Conservation (phyloP, 1,140 invertebrate species). For the Marisa cornuarietis region DNA sequence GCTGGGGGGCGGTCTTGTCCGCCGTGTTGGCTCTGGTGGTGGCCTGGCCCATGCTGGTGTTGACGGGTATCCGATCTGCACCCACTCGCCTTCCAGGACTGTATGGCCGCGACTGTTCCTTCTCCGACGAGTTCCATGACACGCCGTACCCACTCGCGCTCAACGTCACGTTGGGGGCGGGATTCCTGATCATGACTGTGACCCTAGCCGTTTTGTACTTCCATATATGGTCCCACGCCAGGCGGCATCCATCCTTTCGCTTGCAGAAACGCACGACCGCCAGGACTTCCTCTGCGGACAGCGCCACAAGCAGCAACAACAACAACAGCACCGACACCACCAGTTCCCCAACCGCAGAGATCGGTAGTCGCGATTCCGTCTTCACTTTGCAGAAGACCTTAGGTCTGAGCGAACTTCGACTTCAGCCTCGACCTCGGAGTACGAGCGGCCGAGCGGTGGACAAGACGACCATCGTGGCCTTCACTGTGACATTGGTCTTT, state of each 20-base stretch:
- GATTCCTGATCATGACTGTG: conserved; percentile 35
- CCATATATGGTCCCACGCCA: conserved; percentile 37
- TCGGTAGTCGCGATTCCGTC: background rate
- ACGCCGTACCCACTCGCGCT: conserved; percentile 35
- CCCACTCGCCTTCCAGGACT: conserved; percentile 18
- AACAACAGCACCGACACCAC: background rate
- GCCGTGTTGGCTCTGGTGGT: background rate
- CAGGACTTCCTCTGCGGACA: background rate
- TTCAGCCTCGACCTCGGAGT: background rate
- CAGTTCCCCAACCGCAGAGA: background rate
- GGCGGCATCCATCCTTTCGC: background rate
- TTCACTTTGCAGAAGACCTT: background rate
- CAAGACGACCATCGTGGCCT: conserved; percentile 37
- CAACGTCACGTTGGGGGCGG: conserved; percentile 33
- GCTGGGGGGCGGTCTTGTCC: conserved; percentile 1
- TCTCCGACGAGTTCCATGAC: conserved; percentile 33
- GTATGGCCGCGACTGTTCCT: conserved; percentile 44
- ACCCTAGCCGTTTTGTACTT: conserved; percentile 42
- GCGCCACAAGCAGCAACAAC: background rate
- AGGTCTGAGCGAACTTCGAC: background rate
- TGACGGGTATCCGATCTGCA: conserved; percentile 15
- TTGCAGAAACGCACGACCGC: too few species aligned
- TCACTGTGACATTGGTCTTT: conserved; percentile 35
- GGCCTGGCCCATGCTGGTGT: conserved; percentile 26
- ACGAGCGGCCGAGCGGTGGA: background rate